Evolutionary conservation across 2,888 invertebrate species (phyloP).

Genomic region (Perithous albicinctus): DNA sequence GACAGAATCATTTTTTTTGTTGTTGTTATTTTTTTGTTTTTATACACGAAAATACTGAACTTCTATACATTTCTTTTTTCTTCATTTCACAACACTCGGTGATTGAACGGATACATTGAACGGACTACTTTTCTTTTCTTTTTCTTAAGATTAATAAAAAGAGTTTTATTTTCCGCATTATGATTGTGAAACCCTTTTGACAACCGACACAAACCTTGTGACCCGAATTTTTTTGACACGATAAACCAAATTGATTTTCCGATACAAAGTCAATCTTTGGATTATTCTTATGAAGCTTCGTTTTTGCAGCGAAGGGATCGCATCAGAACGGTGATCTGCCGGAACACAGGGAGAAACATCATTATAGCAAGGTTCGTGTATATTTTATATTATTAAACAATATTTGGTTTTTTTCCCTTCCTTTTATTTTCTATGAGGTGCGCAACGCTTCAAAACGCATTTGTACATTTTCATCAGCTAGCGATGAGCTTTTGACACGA

Average conservation of each 20-base stretch:
- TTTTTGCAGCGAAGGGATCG: constrained; percentile 86
- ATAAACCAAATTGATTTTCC: constrained; percentile 51
- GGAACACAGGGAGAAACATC: constrained; percentile 91
- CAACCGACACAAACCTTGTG: constrained; percentile 44
- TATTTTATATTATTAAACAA: constrained; percentile 40
- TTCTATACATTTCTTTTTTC: too few species aligned
- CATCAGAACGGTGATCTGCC: constrained; percentile 92
- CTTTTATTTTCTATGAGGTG: constrained; percentile 34
- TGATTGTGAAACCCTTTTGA: constrained; percentile 52
- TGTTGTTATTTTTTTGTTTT: constrained; percentile 45
- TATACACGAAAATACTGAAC: constrained; percentile 33
- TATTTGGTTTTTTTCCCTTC: too few species aligned
- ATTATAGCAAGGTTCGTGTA: constrained; percentile 89
- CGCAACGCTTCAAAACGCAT: constrained; percentile 56
- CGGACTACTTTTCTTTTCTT: constrained; percentile 36
- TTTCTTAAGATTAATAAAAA: constrained; percentile 58
- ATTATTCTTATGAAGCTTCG: constrained; percentile 56
- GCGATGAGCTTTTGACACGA: constrained; percentile 36
- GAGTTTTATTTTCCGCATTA: constrained; percentile 54
- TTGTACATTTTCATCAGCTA: constrained; percentile 39
- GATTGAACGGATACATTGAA: constrained; percentile 33
- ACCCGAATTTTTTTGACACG: constrained; percentile 38
- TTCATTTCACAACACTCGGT: constrained; percentile 43
- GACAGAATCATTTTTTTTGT: constrained; percentile 56
- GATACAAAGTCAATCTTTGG: constrained; percentile 38